These are phyloP conservation scores for Horisme vitalbata DNA, from an alignment of 2,888 invertebrate genomes.

Conservation along the genomic window DNA sequence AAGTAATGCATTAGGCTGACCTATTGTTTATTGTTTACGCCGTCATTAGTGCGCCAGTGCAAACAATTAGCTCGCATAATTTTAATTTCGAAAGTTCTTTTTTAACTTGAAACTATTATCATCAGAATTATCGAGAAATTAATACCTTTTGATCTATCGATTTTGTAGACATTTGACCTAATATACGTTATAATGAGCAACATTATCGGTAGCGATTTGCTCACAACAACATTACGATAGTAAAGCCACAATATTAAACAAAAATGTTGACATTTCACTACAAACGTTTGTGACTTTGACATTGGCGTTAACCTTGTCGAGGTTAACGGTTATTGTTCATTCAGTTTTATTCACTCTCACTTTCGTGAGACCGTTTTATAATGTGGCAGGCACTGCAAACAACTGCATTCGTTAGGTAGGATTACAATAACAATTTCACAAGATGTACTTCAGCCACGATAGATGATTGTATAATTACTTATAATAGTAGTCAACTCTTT, in stretches of 20 bases:
- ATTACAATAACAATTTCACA: neutral
- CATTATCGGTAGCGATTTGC: neutral
- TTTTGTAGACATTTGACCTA: too few species aligned
- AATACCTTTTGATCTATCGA: too few species aligned
- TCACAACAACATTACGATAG: neutral
- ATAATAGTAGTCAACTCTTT: too few species aligned
- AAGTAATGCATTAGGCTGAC: neutral
- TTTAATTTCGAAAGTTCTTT: too few species aligned
- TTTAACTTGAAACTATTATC: too few species aligned
- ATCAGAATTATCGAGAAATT: too few species aligned
- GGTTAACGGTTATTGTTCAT: slow-evolving; percentile 7
- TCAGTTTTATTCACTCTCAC: neutral
- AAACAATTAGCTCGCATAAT: too few species aligned
- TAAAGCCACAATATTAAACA: neutral
- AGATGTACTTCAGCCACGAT: too few species aligned
- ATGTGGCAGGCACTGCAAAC: too few species aligned
- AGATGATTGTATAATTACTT: too few species aligned
- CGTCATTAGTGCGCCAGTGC: too few species aligned
- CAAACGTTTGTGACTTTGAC: slow-evolving; percentile 7
- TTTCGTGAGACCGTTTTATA: neutral
- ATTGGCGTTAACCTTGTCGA: slow-evolving; percentile 8
- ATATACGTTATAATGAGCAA: neutral
- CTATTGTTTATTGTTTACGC: neutral
- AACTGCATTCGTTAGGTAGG: too few species aligned
- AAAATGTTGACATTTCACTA: slow-evolving; percentile 4